These are phyloP conservation scores for Hypotaenidia okinawae DNA, from an alignment of 2,797 vertebrate genomes.

Conservation along the genomic window DNA sequence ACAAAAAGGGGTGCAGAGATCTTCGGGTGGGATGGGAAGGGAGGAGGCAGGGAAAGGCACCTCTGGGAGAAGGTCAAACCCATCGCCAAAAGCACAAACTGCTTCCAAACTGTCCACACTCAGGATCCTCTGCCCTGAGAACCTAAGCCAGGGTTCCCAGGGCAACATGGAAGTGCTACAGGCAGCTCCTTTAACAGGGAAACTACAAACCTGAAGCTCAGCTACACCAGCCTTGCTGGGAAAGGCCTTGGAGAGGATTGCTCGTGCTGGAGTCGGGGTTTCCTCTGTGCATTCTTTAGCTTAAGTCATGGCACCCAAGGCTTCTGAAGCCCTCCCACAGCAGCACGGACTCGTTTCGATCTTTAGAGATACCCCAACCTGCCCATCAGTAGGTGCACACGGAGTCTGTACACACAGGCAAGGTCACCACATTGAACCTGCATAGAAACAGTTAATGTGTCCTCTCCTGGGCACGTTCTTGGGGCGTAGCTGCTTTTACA, in stretches of 20 bases:
- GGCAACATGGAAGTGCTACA: accelerated
- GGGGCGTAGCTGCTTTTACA: background rate
- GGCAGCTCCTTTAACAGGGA: background rate
- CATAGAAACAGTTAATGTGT: accelerated
- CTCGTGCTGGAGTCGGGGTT: accelerated
- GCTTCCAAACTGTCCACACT: background rate
- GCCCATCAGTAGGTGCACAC: accelerated
- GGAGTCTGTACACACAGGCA: accelerated
- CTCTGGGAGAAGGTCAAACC: background rate
- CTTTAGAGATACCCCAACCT: accelerated
- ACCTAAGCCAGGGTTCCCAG: background rate
- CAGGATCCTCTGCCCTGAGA: background rate
- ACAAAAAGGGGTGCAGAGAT: background rate
- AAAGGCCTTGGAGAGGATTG: accelerated
- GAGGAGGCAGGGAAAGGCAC: background rate
- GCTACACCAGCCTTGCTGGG: background rate
- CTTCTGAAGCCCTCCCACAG: background rate
- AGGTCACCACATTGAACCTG: background rate
- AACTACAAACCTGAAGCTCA: accelerated
- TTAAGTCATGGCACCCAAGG: background rate
- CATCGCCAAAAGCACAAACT: background rate
- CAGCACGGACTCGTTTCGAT: background rate
- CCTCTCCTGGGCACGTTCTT: accelerated
- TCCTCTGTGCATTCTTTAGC: accelerated
- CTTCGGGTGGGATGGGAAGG: background rate